phyloP scores from a whole-genome alignment of 2,888 invertebrate genomes.

The Callimorpha dominula region DNA sequence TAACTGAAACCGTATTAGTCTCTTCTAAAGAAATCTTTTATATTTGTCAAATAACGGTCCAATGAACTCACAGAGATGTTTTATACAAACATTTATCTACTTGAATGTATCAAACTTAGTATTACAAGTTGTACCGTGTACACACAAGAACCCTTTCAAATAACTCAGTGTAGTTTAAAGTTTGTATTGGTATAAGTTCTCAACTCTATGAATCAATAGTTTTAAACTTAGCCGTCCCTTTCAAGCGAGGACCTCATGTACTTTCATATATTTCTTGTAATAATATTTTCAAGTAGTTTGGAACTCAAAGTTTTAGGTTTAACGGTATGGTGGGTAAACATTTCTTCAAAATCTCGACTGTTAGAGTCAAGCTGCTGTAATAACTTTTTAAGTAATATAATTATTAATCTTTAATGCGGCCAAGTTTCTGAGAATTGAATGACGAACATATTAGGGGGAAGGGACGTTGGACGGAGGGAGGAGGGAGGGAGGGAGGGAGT shows the following conservation, averaged over 20 bases:
- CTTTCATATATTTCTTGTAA: slow-evolving; percentile 16
- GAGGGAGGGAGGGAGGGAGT: no score
- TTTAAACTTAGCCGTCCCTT: slow-evolving; percentile 24
- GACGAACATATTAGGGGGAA: no score
- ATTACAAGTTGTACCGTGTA: slow-evolving; percentile 5
- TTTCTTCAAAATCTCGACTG: neutral
- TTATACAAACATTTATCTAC: slow-evolving; percentile 1
- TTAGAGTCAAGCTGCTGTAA: neutral
- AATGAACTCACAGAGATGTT: slow-evolving; percentile 7
- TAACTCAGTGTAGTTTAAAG: slow-evolving; percentile 23
- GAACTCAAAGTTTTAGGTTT: slow-evolving; percentile 1
- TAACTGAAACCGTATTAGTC: neutral
- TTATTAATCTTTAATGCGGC: no score
- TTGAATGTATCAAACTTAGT: neutral
- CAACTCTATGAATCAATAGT: slow-evolving; percentile 41
- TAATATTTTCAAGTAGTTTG: slow-evolving; percentile 14
- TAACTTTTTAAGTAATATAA: neutral
- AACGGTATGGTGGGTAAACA: neutral
- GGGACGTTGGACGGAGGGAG: no score
- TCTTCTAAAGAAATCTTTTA: neutral
- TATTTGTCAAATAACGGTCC: neutral
- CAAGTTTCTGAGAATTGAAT: no score
- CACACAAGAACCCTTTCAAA: slow-evolving; percentile 13
- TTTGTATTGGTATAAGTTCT: slow-evolving; percentile 29
- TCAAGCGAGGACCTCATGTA: neutral